phyloP scores from a whole-genome alignment of 2,113 vertebrate genomes.

The Capreolus pygargus region DNA sequence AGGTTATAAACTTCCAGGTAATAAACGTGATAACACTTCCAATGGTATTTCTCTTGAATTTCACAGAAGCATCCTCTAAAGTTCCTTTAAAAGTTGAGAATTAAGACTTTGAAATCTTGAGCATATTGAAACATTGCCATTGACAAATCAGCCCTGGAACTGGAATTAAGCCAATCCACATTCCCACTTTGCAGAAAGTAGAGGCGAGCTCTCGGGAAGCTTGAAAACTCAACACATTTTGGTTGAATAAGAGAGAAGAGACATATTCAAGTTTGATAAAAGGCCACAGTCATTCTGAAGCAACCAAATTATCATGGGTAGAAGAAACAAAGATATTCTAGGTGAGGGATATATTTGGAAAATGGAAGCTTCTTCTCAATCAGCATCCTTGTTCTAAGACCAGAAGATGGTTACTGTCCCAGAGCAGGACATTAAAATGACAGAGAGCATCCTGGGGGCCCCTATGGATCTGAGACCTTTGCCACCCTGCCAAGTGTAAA shows the following conservation, averaged over 20 bases:
- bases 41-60: not conserved
- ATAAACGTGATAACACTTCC: not conserved
- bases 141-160: not conserved
- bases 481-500: not conserved
- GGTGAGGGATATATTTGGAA: not conserved
- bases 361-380: not conserved
- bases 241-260: not conserved
- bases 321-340: not conserved
- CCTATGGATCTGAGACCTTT: not conserved
- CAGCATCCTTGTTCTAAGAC: not conserved
- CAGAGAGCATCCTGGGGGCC: accelerated
- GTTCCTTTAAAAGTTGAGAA: not conserved
- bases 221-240: not conserved
- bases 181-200: not conserved
- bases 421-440: not conserved
- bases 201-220: not conserved
- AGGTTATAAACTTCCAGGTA: not conserved
- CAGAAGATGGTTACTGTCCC: not conserved
- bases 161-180: not conserved
- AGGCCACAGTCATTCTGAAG: not conserved
- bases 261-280: not conserved
- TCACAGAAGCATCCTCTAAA: not conserved
- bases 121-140: not conserved
- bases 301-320: not conserved
- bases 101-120: not conserved